A percentile compares a stretch with the other conserved stretches of the same genome.
phyloP scores from a whole-genome alignment of 2,888 invertebrate genomes.

The Hyalella azteca region DNA sequence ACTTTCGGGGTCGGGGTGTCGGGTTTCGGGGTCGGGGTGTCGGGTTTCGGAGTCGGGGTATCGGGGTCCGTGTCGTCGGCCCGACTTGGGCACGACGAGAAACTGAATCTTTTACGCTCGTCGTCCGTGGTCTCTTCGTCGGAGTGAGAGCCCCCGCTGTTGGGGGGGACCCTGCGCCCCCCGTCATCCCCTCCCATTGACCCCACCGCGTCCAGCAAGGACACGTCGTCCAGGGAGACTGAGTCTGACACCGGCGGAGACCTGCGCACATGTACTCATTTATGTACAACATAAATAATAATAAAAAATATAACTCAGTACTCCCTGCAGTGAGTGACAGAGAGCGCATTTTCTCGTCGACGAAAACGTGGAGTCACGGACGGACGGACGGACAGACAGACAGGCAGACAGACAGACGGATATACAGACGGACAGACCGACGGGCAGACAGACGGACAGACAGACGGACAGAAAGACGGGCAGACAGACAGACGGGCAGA shows the following conservation, averaged over 20 bases:
- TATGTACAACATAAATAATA: not conserved
- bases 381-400: too few species aligned
- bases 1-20: too few species aligned
- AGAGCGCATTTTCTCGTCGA: too few species aligned
- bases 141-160: not conserved
- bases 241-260: slow-evolving; percentile 52
- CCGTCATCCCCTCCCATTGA: not conserved
- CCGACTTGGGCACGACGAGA: not conserved
- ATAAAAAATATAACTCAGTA: too few species aligned
- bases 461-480: too few species aligned
- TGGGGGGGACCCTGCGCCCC: not conserved
- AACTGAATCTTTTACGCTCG: slow-evolving; percentile 7
- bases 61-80: not conserved
- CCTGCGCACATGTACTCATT: not conserved
- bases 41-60: not conserved
- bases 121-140: slow-evolving; percentile 11
- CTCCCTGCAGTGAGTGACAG: too few species aligned
- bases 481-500: too few species aligned
- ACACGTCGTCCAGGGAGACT: slow-evolving; percentile 51
- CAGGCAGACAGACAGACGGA: too few species aligned
- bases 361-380: too few species aligned
- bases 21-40: not conserved
- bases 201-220: slow-evolving; percentile 51
- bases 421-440: too few species aligned
- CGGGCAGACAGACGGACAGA: too few species aligned